A percentile compares a stretch with the other conserved stretches of the same genome.
These are phyloP conservation scores for Tipula vernalis DNA, from an alignment of 2,888 invertebrate species.

Conservation along the genomic window DNA sequence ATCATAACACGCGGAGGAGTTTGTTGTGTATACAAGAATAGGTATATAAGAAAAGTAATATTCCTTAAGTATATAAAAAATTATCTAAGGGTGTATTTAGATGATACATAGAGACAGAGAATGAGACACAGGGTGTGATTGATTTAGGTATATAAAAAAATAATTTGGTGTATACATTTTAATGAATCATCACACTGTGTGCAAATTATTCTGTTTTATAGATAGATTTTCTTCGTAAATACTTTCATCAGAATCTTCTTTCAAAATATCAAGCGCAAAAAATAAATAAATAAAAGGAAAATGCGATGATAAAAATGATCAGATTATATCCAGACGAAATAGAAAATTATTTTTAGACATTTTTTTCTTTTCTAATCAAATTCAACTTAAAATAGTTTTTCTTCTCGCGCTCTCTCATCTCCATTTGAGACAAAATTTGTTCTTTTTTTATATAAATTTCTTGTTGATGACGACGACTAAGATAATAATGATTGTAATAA, in stretches of 20 bases:
- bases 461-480: background rate
- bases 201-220: background rate
- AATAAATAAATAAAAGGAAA: slow-evolving; percentile 4
- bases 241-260: background rate
- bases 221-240: background rate
- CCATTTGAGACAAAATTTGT: background rate
- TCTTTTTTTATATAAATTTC: background rate
- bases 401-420: background rate
- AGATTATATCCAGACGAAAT: slow-evolving; percentile 4
- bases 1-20: background rate
- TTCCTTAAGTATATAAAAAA: background rate
- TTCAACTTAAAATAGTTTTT: background rate
- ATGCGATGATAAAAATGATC: background rate
- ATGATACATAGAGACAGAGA: background rate
- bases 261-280: background rate
- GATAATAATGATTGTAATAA: background rate
- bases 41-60: background rate
- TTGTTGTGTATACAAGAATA: background rate
- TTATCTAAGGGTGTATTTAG: background rate
- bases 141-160: background rate
- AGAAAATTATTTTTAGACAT: background rate
- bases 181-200: background rate
- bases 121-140: background rate
- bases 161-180: background rate
- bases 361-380: background rate